A percentile compares a stretch with the other conserved stretches of the same genome.
phyloP scores from a whole-genome alignment of 2,113 vertebrate genomes.

The Sarotherodon lohbergeri region DNA sequence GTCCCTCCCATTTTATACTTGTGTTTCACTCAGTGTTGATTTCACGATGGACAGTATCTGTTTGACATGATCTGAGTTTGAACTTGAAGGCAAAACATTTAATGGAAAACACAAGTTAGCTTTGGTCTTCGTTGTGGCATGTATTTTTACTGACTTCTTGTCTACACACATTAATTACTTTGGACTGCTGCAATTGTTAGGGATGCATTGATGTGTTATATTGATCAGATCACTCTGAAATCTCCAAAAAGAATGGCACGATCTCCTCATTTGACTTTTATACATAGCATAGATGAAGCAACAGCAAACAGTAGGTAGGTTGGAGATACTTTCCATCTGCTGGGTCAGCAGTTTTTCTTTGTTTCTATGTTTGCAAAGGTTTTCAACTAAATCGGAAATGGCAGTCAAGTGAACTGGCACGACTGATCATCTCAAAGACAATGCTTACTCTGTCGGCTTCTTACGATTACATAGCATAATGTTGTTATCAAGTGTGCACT shows the following conservation, averaged over 20 bases:
- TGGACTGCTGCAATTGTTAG: not conserved
- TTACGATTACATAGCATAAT: fast-evolving
- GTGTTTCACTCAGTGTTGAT: not conserved
- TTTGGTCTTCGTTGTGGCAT: not conserved
- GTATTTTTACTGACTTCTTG: not conserved
- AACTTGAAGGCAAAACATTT: not conserved
- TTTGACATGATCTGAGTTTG: not conserved
- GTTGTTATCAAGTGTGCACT: not conserved
- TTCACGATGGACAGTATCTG: not conserved
- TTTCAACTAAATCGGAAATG: not conserved
- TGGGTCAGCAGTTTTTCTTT: not conserved
- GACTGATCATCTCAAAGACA: fast-evolving
- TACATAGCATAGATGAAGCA: not conserved
- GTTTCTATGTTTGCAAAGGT: not conserved
- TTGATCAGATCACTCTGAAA: not conserved
- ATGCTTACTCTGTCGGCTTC: not conserved
- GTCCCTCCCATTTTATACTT: not conserved
- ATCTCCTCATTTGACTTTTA: not conserved
- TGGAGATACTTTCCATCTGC: not conserved
- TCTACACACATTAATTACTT: not conserved
- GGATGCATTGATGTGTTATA: not conserved
- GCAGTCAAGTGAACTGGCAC: not conserved
- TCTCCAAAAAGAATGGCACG: not conserved
- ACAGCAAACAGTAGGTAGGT: not conserved
- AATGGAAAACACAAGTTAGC: not conserved